Percentiles rank a stretch among this genome's conserved stretches.
Conservation (phyloP, 1,140 invertebrate species). For the Listronotus oregonensis region DNA sequence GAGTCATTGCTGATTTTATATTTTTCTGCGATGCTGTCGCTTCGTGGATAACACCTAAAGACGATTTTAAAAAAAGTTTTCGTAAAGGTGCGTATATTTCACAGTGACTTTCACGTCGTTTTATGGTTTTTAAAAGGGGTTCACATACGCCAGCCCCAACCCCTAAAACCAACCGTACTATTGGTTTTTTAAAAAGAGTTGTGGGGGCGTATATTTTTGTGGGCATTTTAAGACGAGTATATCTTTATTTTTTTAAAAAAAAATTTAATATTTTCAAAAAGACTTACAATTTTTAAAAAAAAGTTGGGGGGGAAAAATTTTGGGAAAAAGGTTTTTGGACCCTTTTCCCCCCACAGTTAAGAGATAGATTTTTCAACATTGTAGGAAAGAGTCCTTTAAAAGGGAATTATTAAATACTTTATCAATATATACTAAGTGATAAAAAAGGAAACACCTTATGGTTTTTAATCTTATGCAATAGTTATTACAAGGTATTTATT, state of each 20-base stretch:
- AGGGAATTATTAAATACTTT: slow-evolving; percentile 19
- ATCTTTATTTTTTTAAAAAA: slow-evolving; percentile 61
- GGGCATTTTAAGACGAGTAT: slow-evolving; percentile 56
- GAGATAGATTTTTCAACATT: slow-evolving; percentile 83
- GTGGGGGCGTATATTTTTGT: no score
- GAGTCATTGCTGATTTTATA: slow-evolving; percentile 93
- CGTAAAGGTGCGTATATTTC: slow-evolving; percentile 72
- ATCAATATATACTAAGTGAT: no score
- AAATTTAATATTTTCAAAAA: slow-evolving; percentile 58
- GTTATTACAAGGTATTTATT: no score
- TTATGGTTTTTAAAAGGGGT: no score
- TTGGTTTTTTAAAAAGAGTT: no score
- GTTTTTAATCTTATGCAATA: no score
- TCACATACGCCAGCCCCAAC: no score
- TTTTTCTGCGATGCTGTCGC: slow-evolving; percentile 99
- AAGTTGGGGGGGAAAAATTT: slow-evolving; percentile 96
- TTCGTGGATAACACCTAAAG: slow-evolving; percentile 94
- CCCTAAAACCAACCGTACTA: no score
- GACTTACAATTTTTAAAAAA: slow-evolving; percentile 97
- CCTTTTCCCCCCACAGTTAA: slow-evolving; percentile 93
- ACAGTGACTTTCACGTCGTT: no score
- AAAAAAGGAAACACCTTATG: no score
- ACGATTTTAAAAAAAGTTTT: slow-evolving; percentile 98
- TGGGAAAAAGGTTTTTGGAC: slow-evolving; percentile 95
- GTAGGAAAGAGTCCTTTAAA: slow-evolving; percentile 72